phyloP scores from a whole-genome alignment of 1,140 invertebrate genomes.

The Drosophila simulans region DNA sequence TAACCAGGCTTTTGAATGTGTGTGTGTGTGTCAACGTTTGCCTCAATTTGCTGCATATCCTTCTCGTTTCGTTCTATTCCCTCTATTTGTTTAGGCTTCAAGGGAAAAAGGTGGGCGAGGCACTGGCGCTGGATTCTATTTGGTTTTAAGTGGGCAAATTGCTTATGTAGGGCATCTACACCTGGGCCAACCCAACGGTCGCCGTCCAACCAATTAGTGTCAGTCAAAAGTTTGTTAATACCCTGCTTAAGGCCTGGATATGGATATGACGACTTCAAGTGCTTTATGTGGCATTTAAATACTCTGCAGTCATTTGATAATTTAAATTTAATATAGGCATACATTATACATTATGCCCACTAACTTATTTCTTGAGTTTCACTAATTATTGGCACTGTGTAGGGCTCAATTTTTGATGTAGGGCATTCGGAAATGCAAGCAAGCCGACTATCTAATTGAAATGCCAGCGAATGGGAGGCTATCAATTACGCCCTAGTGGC shows the following conservation, averaged over 20 bases:
- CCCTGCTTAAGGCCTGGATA: slow-evolving; percentile 1
- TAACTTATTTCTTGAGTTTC: background rate
- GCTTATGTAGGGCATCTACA: slow-evolving; percentile 25
- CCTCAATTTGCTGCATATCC: slow-evolving; percentile 1
- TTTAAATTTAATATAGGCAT: too few species aligned
- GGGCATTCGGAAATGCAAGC: background rate
- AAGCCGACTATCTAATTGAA: slow-evolving; percentile 11
- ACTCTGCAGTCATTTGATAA: background rate
- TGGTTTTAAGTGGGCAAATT: slow-evolving; percentile 28
- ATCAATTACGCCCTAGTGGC: slow-evolving; percentile 11
- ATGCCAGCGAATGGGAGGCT: slow-evolving; percentile 15
- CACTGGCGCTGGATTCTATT: background rate
- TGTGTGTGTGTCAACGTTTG: slow-evolving; percentile 34
- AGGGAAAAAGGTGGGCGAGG: background rate
- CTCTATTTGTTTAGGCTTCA: slow-evolving; percentile 25
- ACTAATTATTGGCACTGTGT: background rate
- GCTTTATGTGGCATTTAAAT: too few species aligned
- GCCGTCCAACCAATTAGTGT: slow-evolving; percentile 47
- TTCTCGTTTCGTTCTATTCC: background rate
- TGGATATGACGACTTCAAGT: slow-evolving; percentile 1
- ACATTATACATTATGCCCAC: too few species aligned
- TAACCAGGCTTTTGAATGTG: slow-evolving; percentile 17
- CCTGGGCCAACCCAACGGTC: slow-evolving; percentile 17
- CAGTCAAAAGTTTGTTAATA: slow-evolving; percentile 50
- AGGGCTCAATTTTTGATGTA: background rate